phyloP scores from a whole-genome alignment of 2,888 invertebrate species.

The Brenthis daphne region DNA sequence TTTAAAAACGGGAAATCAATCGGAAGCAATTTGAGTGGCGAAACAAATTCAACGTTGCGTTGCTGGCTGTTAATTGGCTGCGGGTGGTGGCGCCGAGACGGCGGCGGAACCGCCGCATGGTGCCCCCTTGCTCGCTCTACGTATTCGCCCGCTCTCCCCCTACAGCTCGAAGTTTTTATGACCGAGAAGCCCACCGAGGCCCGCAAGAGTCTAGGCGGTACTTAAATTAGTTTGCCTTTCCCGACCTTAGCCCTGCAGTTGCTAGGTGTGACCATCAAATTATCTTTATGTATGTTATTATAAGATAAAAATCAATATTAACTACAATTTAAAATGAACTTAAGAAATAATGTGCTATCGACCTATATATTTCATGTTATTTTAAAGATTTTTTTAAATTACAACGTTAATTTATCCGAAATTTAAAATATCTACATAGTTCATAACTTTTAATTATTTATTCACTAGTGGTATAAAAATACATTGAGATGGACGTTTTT shows the following conservation, averaged over 20 bases:
- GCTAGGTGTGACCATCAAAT: conserved; percentile 49
- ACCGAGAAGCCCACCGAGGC: conserved; percentile 71
- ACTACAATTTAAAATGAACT: too few relatives aligned
- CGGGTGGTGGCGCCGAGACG: conserved; percentile 82
- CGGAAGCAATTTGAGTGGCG: conserved; percentile 77
- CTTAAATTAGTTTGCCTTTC: conserved; percentile 71
- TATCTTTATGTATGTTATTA: too few relatives aligned
- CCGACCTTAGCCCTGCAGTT: conserved; percentile 53
- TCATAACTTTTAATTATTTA: too few relatives aligned
- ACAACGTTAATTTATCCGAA: too few relatives aligned
- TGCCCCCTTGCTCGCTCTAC: conserved; percentile 66
- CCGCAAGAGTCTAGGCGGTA: conserved; percentile 65
- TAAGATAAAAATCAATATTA: too few relatives aligned
- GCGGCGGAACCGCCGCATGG: conserved; percentile 81
- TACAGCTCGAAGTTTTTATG: conserved; percentile 73
- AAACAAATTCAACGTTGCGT: conserved; percentile 77
- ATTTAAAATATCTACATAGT: too few relatives aligned
- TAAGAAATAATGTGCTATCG: neutral
- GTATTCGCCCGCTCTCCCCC: conserved; percentile 64
- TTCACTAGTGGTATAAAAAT: neutral
- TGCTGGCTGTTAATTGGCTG: conserved; percentile 81
- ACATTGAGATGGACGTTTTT: conserved; percentile 61
- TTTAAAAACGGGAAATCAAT: conserved; percentile 72
- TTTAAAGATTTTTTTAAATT: neutral
- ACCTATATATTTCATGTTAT: neutral